Percentiles rank a stretch among this genome's conserved stretches.
phyloP scores from a whole-genome alignment of 2,797 vertebrate genomes.

The Acestrorhynchus altus region DNA sequence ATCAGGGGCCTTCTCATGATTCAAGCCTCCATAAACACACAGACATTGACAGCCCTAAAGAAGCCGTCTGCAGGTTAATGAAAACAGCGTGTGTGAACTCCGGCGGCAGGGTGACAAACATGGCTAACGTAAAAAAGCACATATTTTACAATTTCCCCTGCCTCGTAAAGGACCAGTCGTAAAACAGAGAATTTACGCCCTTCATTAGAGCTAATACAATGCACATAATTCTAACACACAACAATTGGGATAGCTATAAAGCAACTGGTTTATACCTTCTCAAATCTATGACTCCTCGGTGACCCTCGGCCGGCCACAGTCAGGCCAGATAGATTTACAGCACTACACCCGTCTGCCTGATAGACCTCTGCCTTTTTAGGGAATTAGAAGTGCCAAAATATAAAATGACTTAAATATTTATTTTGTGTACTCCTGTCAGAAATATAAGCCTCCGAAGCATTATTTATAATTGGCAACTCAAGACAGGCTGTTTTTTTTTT shows the following conservation, averaged over 20 bases:
- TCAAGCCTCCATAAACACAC: constrained; percentile 64
- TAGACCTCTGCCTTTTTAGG: constrained; percentile 74
- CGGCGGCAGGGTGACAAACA: constrained; percentile 76
- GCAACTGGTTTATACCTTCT: constrained; percentile 81
- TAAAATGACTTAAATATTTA: constrained; percentile 80
- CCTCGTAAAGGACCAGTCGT: constrained; percentile 80
- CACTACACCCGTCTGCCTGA: constrained; percentile 69
- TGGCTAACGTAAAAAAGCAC: constrained; percentile 80
- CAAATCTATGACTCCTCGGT: constrained; percentile 81
- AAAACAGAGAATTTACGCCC: constrained; percentile 83
- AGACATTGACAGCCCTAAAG: constrained; percentile 66
- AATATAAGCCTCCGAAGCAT: constrained; percentile 78
- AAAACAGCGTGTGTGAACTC: constrained; percentile 76
- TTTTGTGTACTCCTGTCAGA: constrained; percentile 74
- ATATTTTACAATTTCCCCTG: constrained; percentile 81
- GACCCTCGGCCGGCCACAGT: constrained; percentile 76
- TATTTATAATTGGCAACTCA: constrained; percentile 78
- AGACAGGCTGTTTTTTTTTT: constrained; percentile 61
- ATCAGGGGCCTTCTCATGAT: constrained; percentile 55
- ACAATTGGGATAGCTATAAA: constrained; percentile 86
- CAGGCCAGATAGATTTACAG: constrained; percentile 80
- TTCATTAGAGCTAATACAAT: constrained; percentile 88
- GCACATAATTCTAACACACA: constrained; percentile 84
- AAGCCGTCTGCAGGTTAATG: constrained; percentile 79
- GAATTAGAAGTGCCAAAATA: constrained; percentile 84